These are phyloP conservation scores for Aspidapion aeneum DNA, from an alignment of 2,888 invertebrate species.

Conservation along the genomic window DNA sequence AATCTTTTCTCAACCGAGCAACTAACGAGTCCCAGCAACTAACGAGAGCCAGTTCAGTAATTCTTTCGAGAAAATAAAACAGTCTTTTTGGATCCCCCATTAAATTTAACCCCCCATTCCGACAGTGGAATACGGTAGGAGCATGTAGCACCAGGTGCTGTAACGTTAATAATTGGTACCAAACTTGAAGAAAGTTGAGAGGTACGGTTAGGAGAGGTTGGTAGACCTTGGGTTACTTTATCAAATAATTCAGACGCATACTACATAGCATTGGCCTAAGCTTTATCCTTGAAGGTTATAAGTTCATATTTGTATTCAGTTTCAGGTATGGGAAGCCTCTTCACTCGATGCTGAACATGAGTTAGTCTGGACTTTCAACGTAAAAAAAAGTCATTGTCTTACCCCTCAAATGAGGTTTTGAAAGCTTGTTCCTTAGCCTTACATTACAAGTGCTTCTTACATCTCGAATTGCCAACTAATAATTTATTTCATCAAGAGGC, in stretches of 20 bases:
- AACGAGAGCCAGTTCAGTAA: slow-evolving; percentile 16
- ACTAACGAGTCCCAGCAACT: not conserved
- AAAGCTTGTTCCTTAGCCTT: too few species aligned
- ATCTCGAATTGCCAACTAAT: too few species aligned
- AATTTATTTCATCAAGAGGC: too few species aligned
- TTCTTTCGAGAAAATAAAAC: slow-evolving; percentile 11
- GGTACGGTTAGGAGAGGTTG: not conserved
- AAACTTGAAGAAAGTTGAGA: not conserved
- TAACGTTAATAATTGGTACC: not conserved
- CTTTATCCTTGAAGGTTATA: slow-evolving; percentile 6
- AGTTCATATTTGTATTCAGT: slow-evolving; percentile 2
- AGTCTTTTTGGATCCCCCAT: slow-evolving; percentile 14
- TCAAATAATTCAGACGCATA: slow-evolving; percentile 8
- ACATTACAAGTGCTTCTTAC: too few species aligned
- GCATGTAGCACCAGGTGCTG: slow-evolving; percentile 1
- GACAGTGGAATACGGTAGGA: slow-evolving; percentile 1
- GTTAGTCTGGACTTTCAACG: slow-evolving; percentile 5
- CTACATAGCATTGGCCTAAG: slow-evolving; percentile 8
- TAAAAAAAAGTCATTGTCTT: slow-evolving; percentile 1
- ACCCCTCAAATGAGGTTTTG: slow-evolving; percentile 10
- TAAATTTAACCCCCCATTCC: not conserved
- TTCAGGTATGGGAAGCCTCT: slow-evolving; percentile 4
- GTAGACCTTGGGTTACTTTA: slow-evolving; percentile 1
- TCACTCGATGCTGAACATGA: slow-evolving; percentile 3
- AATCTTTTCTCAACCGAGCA: not conserved